phyloP scores from a whole-genome alignment of 2,888 invertebrate species.

The Brenthis ino region DNA sequence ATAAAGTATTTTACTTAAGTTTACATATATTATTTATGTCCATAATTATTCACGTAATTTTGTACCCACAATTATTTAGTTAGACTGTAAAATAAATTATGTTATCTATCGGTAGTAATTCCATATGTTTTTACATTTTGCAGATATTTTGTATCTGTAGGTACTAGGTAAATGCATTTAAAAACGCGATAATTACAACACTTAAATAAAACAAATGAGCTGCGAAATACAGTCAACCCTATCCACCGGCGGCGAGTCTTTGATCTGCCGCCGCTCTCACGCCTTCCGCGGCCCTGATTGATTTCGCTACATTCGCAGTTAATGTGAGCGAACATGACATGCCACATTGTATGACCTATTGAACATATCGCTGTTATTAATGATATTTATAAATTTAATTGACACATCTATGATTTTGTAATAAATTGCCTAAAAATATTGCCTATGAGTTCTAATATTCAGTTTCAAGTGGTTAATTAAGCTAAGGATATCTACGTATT shows the following conservation, averaged over 20 bases:
- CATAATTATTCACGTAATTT: too few relatives aligned
- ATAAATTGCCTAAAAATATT: background rate
- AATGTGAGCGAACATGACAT: conserved; percentile 36
- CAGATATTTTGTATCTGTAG: too few relatives aligned
- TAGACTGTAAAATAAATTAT: too few relatives aligned
- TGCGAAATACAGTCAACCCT: conserved; percentile 39
- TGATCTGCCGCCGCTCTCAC: conserved; percentile 50
- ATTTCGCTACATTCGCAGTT: conserved; percentile 49
- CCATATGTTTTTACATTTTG: too few relatives aligned
- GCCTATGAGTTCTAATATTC: too few relatives aligned
- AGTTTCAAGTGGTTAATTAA: too few relatives aligned
- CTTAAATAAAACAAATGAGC: conserved; percentile 10
- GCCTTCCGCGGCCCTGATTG: conserved; percentile 49
- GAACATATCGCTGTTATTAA: background rate
- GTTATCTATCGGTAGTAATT: too few relatives aligned
- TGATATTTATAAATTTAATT: background rate
- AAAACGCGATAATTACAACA: background rate
- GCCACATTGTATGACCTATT: conserved; percentile 12
- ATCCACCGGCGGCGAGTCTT: conserved; percentile 44
- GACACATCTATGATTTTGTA: background rate
- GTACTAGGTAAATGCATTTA: background rate
- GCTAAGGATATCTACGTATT: too few relatives aligned
- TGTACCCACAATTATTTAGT: too few relatives aligned
- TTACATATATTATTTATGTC: too few relatives aligned
- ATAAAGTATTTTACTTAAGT: too few relatives aligned